Evolutionary conservation across 2,797 vertebrate species (phyloP).

Genomic region (Anguilla marmorata): DNA sequence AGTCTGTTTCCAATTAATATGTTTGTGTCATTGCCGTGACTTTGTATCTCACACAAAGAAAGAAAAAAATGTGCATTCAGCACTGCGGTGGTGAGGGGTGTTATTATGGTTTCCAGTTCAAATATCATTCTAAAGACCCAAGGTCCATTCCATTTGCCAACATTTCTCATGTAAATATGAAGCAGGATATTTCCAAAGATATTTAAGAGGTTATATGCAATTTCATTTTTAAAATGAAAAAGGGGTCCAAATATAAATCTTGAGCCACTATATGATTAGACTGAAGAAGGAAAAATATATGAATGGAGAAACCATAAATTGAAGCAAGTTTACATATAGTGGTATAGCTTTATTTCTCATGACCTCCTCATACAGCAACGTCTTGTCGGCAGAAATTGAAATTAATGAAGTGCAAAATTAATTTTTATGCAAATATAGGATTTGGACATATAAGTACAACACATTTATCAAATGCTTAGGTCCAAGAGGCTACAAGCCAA

Average conservation of each 20-base stretch:
- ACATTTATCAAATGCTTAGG: no score
- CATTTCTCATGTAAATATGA: constrained; percentile 25
- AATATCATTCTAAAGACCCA: constrained; percentile 28
- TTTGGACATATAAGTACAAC: no score
- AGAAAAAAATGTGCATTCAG: constrained; percentile 28
- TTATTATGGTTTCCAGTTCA: constrained; percentile 35
- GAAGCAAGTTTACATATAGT: not conserved
- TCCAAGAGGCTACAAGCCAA: no score
- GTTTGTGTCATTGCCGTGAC: not conserved
- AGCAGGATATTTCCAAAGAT: constrained; percentile 12
- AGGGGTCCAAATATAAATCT: constrained; percentile 18
- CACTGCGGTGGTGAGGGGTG: not conserved
- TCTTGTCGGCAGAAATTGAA: not conserved
- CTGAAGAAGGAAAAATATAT: constrained; percentile 25
- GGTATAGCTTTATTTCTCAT: not conserved
- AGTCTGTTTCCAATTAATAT: constrained; percentile 32
- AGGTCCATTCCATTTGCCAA: constrained; percentile 31
- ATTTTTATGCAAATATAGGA: no score
- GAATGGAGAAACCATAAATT: not conserved
- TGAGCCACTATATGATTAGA: constrained; percentile 27
- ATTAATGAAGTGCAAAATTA: not conserved
- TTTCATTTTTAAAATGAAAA: not conserved
- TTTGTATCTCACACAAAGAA: constrained; percentile 7
- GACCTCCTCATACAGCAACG: not conserved
- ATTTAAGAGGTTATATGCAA: not conserved